Percentiles rank a stretch among this genome's conserved stretches.
Evolutionary conservation across 2,888 invertebrate species (phyloP).

Genomic region (Ariolimax columbianus): DNA sequence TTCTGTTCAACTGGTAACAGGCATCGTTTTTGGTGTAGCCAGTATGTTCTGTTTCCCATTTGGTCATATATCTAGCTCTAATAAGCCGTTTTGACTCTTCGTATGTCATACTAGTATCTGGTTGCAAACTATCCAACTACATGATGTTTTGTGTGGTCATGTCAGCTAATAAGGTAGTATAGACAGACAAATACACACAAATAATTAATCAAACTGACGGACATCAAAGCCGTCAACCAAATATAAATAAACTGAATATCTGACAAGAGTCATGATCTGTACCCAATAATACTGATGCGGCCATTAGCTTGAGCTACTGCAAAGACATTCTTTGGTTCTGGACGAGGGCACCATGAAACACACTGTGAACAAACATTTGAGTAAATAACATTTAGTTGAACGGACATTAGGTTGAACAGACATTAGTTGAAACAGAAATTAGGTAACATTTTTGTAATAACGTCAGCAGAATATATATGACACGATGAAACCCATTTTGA

Average conservation of each 20-base stretch:
- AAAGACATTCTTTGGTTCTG: slow-evolving; percentile 87
- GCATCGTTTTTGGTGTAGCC: too few relatives aligned
- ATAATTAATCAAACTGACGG: too few relatives aligned
- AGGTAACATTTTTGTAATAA: neutral
- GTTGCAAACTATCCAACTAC: neutral
- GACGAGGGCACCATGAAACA: slow-evolving; percentile 90
- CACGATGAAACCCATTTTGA: neutral
- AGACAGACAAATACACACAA: neutral
- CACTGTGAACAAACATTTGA: slow-evolving; percentile 80
- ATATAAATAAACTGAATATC: slow-evolving; percentile 3
- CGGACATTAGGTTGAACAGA: too few relatives aligned
- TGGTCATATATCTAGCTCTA: too few relatives aligned
- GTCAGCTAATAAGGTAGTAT: neutral
- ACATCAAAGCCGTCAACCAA: too few relatives aligned
- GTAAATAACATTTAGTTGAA: too few relatives aligned
- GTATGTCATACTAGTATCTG: too few relatives aligned
- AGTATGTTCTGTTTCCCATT: too few relatives aligned
- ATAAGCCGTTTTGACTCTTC: too few relatives aligned
- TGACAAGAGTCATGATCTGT: slow-evolving; percentile 5
- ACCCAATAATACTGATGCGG: slow-evolving; percentile 87
- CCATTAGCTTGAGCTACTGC: slow-evolving; percentile 94
- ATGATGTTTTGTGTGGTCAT: neutral
- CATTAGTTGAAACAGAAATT: too few relatives aligned
- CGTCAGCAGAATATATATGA: slow-evolving; percentile 17
- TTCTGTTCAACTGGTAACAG: too few relatives aligned